These are phyloP conservation scores for Isoperla grammatica DNA, from an alignment of 2,888 invertebrate genomes.

Conservation along the genomic window DNA sequence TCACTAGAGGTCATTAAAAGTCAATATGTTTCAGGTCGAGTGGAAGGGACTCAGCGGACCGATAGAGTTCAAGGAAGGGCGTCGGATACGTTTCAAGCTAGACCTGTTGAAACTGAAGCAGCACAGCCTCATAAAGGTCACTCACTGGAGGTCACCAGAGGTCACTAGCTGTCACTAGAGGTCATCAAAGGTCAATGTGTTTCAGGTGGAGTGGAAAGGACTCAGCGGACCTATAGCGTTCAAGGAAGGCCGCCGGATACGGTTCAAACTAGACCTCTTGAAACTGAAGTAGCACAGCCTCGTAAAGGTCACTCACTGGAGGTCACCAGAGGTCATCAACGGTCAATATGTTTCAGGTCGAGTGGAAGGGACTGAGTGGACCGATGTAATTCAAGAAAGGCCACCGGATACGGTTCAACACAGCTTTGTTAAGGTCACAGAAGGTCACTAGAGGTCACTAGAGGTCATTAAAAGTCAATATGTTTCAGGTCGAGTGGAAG, in stretches of 20 bases:
- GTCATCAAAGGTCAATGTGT: slow-evolving; percentile 19
- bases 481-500: slow-evolving; percentile 65
- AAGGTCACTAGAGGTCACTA: no score
- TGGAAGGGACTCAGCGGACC: slow-evolving; percentile 75
- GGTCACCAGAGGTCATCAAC: slow-evolving; percentile 59
- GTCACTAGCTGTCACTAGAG: no score
- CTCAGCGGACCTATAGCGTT: slow-evolving; percentile 75
- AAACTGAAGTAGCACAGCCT: slow-evolving; percentile 68
- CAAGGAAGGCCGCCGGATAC: slow-evolving; percentile 67
- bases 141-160: no score
- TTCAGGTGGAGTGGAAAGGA: slow-evolving; percentile 71
- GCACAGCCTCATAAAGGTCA: slow-evolving; percentile 67
- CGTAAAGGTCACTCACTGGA: slow-evolving; percentile 72
- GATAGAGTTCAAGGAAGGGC: slow-evolving; percentile 73
- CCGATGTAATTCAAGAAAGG: slow-evolving; percentile 77
- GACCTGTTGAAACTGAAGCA: slow-evolving; percentile 69
- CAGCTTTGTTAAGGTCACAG: no score
- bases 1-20: no score
- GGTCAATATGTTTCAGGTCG: no score
- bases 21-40: slow-evolving; percentile 55
- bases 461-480: neutral
- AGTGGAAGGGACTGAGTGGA: slow-evolving; percentile 73
- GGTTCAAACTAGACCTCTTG: slow-evolving; percentile 68
- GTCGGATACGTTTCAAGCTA: slow-evolving; percentile 65
- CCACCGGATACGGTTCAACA: slow-evolving; percentile 65